Base-by-base conservation (phyloP, 37 sponge, comb jelly and placozoan species). In the Axinella damicornis region DNA sequence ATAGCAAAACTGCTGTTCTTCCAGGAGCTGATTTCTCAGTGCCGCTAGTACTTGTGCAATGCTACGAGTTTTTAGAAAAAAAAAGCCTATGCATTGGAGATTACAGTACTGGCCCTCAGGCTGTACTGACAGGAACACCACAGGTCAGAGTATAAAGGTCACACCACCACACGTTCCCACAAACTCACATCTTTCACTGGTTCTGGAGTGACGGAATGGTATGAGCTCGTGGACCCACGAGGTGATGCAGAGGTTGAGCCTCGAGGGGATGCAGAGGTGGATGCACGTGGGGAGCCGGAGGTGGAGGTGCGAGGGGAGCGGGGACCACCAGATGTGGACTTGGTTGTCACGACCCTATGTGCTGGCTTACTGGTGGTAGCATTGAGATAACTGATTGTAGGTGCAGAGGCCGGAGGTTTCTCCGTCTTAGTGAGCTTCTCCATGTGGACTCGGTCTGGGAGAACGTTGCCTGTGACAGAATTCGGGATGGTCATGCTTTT, bases 381-480 rank as follows among this genome's bases (percentile, higher is more conserved):
- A 17, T 86, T 77, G 53, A 80, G 81, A 39, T 68, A 87, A 67
- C 81, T 80, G 57, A 74, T 53, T 0, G 75, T 87, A 11, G 78
- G 46, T 15, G 31, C 60, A 21, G 27, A 28, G n/a, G 9, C 27
- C 20, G 58, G 81, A 39, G 54, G 79, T 20, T 21, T 31, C 52
- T 80, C 81, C 40, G 57, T n/a, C 57, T 83, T 78, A 4, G 65
- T 53, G 41, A 20, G 31, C 34, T 85, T 53, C 21, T 41, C 67
- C 59, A 76, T 66, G 63, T 37, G 76, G 15, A 84, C 85, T 17
- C 25, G 57, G 54, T 65, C 53, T 16, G 90, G 85, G 11, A 83
- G 79, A 16, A 84, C 69, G 39, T 89, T 89, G 18, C 90, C 85
- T 6, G 89, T 88, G 37, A 88, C 89, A 21, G 89, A 88, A 60